Percentiles rank a stretch among this genome's conserved stretches.
phyloP scores from a whole-genome alignment of 2,888 invertebrate species.

The Leucophora obtusa region DNA sequence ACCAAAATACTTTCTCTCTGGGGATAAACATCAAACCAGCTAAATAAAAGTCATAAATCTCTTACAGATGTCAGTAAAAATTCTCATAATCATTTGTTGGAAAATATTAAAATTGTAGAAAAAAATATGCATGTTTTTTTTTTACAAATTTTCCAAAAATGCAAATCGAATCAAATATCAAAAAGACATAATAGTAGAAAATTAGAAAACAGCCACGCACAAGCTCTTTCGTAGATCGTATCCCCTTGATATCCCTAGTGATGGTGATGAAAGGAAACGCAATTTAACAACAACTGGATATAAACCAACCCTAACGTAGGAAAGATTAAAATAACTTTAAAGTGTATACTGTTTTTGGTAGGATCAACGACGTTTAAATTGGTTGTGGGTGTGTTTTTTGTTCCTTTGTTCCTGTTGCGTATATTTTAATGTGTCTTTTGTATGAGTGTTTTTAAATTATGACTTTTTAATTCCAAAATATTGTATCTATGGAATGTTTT shows the following conservation, averaged over 20 bases:
- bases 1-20: slow-evolving; percentile 54
- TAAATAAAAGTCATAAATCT: slow-evolving; percentile 65
- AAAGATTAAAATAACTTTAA: slow-evolving; percentile 20
- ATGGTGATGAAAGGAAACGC: slow-evolving; percentile 19
- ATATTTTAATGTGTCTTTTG: slow-evolving; percentile 31
- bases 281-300: slow-evolving; percentile 20
- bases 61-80: slow-evolving; percentile 66
- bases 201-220: slow-evolving; percentile 31
- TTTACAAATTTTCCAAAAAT: slow-evolving; percentile 48
- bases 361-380: slow-evolving; percentile 40
- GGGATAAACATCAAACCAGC: slow-evolving; percentile 44
- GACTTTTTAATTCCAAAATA: slow-evolving; percentile 66
- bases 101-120: slow-evolving; percentile 9
- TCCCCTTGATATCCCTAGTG: slow-evolving; percentile 18
- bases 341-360: slow-evolving; percentile 15
- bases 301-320: slow-evolving; percentile 33
- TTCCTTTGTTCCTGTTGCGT: slow-evolving; percentile 14
- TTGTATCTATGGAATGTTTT: slow-evolving; percentile 49
- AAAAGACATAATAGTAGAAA: slow-evolving; percentile 45
- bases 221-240: slow-evolving; percentile 12
- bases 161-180: slow-evolving; percentile 58
- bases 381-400: slow-evolving; percentile 39
- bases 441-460: slow-evolving; percentile 67
- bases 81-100: slow-evolving; percentile 56
- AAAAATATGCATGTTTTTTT: slow-evolving; percentile 22